Percentiles rank a stretch among this genome's conserved stretches.
These are phyloP conservation scores for Notodonta ziczac DNA, from an alignment of 2,888 invertebrate genomes.

Conservation along the genomic window DNA sequence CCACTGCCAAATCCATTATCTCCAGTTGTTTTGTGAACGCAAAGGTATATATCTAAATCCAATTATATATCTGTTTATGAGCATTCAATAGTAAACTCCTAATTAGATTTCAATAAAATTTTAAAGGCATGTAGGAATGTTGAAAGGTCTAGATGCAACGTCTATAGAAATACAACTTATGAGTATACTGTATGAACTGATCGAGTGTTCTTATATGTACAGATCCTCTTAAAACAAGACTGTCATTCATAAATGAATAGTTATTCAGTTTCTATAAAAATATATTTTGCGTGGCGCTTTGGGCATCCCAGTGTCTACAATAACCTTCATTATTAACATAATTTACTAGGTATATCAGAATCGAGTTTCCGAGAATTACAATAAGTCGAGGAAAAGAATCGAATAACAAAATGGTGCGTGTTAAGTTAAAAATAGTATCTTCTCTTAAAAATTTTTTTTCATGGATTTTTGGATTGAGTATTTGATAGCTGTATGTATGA, in stretches of 20 bases:
- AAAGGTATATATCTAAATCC: too few relatives aligned
- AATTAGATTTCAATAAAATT: too few relatives aligned
- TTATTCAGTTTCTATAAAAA: neutral
- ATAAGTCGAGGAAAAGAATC: constrained; percentile 6
- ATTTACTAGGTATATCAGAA: constrained; percentile 2
- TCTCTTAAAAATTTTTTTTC: too few relatives aligned
- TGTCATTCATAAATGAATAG: neutral
- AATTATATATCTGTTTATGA: too few relatives aligned
- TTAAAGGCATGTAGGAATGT: too few relatives aligned
- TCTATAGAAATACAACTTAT: too few relatives aligned
- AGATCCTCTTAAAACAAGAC: neutral
- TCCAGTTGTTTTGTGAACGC: neutral
- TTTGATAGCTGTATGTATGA: too few relatives aligned
- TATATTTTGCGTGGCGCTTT: neutral
- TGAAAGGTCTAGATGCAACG: too few relatives aligned
- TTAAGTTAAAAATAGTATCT: constrained; percentile 12
- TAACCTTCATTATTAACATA: constrained; percentile 3
- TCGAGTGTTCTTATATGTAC: too few relatives aligned
- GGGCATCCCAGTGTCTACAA: neutral
- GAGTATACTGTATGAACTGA: too few relatives aligned
- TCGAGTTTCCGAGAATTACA: constrained; percentile 10
- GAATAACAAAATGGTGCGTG: constrained; percentile 13
- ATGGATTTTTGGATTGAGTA: too few relatives aligned
- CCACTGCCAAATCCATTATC: constrained; percentile 1
- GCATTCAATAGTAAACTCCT: too few relatives aligned